Evolutionary conservation across 2,113 vertebrate species (phyloP).

Genomic region (Pachyramphus minor): DNA sequence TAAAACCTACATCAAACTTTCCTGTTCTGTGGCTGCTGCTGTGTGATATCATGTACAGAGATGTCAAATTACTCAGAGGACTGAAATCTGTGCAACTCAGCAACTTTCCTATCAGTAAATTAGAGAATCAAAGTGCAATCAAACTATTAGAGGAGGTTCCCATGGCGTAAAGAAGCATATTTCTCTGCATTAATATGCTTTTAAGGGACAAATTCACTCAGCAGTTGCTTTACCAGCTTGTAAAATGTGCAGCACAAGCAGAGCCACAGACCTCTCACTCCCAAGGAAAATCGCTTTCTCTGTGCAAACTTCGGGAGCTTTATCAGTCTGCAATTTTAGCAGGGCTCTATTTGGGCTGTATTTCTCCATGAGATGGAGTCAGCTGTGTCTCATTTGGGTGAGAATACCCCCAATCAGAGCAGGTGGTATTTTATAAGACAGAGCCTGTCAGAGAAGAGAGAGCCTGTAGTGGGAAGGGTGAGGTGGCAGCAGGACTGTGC

Average conservation of each 20-base stretch:
- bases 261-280: background rate
- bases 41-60: background rate
- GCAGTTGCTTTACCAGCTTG: background rate
- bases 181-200: background rate
- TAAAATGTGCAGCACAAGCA: background rate
- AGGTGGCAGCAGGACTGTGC: background rate
- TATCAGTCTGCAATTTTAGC: background rate
- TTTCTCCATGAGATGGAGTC: background rate
- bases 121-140: constrained; percentile 32
- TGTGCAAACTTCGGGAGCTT: background rate
- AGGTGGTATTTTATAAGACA: background rate
- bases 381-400: background rate
- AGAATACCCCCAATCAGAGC: background rate
- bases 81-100: constrained; percentile 28
- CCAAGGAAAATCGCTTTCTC: background rate
- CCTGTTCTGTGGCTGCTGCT: constrained; percentile 33
- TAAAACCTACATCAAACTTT: constrained; percentile 38
- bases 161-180: background rate
- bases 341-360: background rate
- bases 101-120: constrained; percentile 33
- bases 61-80: constrained; percentile 34
- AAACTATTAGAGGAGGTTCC: constrained; percentile 5
- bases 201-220: background rate
- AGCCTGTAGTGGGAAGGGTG: accelerated
- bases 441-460: background rate